A percentile compares a stretch with the other conserved stretches of the same genome.
These are phyloP conservation scores for Alouatta palliata DNA, from an alignment of 2,113 vertebrate species.

Conservation along the genomic window DNA sequence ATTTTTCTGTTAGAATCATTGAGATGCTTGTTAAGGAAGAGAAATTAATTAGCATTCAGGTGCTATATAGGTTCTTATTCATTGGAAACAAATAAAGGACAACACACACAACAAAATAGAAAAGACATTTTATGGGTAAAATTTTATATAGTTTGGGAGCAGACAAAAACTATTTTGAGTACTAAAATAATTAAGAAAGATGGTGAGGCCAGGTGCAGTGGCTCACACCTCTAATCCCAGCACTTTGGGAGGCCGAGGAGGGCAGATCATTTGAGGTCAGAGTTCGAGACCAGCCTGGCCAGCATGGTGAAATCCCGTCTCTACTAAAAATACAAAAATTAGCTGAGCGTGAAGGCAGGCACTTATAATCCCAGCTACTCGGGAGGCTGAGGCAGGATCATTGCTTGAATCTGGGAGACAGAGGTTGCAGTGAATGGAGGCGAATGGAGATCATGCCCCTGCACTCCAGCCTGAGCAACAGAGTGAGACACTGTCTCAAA, in stretches of 20 bases:
- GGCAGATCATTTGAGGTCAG: neutral
- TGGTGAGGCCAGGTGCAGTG: neutral
- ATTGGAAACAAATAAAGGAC: neutral
- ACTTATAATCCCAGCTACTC: neutral
- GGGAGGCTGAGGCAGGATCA: neutral
- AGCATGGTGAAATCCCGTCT: neutral
- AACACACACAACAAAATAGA: neutral
- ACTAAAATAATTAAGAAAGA: constrained; percentile 2
- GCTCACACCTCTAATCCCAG: neutral
- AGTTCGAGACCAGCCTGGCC: neutral
- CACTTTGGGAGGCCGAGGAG: neutral
- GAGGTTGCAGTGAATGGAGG: neutral
- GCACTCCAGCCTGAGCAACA: neutral
- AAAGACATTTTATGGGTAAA: neutral
- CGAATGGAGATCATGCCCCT: neutral
- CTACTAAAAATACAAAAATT: neutral
- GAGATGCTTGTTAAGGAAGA: neutral
- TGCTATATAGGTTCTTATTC: neutral
- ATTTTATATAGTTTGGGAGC: neutral
- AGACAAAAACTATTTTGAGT: neutral
- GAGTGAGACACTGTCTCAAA: neutral
- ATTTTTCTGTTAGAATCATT: neutral
- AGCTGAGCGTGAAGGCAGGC: neutral
- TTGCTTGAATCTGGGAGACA: too few relatives aligned
- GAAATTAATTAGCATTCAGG: neutral